Percentiles rank a stretch among this genome's conserved stretches.
Conservation (phyloP, 2,888 invertebrate species). For the Hirtodrosophila confusa region DNA sequence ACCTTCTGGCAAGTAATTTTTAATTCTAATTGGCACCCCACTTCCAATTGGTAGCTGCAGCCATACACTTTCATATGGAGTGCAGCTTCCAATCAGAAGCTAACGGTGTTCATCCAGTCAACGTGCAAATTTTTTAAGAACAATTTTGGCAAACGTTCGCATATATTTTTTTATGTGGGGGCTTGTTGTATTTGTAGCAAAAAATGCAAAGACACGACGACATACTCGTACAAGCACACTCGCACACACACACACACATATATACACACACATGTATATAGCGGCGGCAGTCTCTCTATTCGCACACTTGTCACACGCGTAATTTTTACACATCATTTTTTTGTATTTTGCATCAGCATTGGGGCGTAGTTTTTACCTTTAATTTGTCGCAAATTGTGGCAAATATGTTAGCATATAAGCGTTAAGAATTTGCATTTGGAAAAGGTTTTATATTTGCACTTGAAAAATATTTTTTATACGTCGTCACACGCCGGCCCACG, state of each 20-base stretch:
- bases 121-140: constrained; percentile 44
- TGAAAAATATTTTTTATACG: constrained; percentile 46
- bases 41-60: constrained; percentile 18
- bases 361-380: constrained; percentile 48
- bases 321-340: constrained; percentile 36
- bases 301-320: constrained; percentile 75
- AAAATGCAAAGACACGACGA: constrained; percentile 78
- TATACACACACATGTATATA: background rate
- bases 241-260: constrained; percentile 8
- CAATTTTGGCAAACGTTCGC: constrained; percentile 38
- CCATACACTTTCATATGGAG: background rate
- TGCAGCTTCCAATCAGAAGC: constrained; percentile 36
- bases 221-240: constrained; percentile 40
- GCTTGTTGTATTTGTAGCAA: constrained; percentile 63
- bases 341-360: constrained; percentile 26
- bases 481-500: constrained; percentile 67
- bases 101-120: constrained; percentile 34
- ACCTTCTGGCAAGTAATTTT: background rate
- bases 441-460: constrained; percentile 47
- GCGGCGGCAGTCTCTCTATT: constrained; percentile 30
- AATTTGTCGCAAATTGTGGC: constrained; percentile 23
- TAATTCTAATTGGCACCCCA: constrained; percentile 1
- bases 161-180: constrained; percentile 9
- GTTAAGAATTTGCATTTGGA: constrained; percentile 34
- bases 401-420: constrained; percentile 20